Evolutionary conservation across 2,113 vertebrate species (phyloP).

Genomic region (Rhinolophus ferrumequinum): DNA sequence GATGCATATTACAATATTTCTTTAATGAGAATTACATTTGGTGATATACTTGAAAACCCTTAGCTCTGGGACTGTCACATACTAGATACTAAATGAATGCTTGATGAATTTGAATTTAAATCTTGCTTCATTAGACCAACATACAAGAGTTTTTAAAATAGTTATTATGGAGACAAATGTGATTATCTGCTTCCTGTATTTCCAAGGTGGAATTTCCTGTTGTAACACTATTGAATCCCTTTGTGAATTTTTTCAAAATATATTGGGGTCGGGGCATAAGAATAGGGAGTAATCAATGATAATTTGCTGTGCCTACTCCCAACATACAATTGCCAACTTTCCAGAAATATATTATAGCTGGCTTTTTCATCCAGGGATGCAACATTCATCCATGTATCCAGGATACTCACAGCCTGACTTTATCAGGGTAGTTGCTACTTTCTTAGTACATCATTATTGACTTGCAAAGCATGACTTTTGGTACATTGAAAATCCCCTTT

Average conservation of each 20-base stretch:
- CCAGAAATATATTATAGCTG: neutral
- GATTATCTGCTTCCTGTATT: neutral
- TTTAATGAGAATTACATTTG: slow-evolving; percentile 25
- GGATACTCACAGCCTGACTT: neutral
- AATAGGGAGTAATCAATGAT: neutral
- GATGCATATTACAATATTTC: neutral
- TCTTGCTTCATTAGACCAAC: neutral
- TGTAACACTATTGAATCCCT: neutral
- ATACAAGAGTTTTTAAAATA: neutral
- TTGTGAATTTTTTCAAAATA: neutral
- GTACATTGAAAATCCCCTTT: slow-evolving; percentile 30
- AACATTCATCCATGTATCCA: neutral
- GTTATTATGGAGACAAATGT: neutral
- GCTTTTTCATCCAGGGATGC: neutral
- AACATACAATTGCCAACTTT: neutral
- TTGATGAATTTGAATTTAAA: slow-evolving; percentile 21
- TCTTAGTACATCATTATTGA: slow-evolving; percentile 14
- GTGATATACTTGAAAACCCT: neutral
- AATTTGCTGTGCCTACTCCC: neutral
- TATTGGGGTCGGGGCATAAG: neutral
- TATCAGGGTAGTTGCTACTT: neutral
- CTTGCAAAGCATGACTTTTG: slow-evolving; percentile 51
- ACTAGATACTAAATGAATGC: neutral
- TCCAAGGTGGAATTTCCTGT: neutral
- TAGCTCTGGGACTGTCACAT: neutral